Evolutionary conservation across 2,888 invertebrate species (phyloP), one percentile per base, ranked within the genome.

Genomic region (Catocala sponsa): DNA sequence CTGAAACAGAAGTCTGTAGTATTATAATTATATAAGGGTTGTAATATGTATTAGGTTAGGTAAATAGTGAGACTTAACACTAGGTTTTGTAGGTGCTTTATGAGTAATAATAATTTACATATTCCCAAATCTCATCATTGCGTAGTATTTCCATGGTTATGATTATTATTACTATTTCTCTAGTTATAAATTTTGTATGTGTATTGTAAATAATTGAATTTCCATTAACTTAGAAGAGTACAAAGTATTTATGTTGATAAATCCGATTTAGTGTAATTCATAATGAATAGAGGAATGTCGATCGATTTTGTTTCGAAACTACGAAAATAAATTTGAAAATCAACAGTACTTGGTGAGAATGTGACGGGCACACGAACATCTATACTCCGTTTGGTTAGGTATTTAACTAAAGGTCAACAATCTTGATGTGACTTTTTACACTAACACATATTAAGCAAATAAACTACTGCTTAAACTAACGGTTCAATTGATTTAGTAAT

Each of bases 141-240:
- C 80, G 74, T 82, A 79, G 71, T 75, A 76, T 76, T 73, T 78
- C 83, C 78, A 74, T 78, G 77, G 78, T 82, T 83, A 74, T 79
- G 76, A 79, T 79, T 76, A 79, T 78, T 76, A 72, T 66, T 71
- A 74, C 67, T 75, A 75, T 81, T 80, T 82, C 73, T 78, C 75
- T 85, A 85, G 78, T 72, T 72, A 76, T 81, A 81, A 79, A 74
- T 79, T 80, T 74, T 80, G 78, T 84, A 81, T 84, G 80, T 84
- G 81, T 86, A 86, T 85, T 91, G 89, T 91, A 90, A 87, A 90
- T 92, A 91, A 87, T 87, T 84, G 78, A 86, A 86, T 88, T 89
- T 92, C 87, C 89, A 89, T 88, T 90, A 87, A 86, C 86, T 88
- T 92, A 92, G 91, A 87, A 91, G 86, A 92, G 93, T 93, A 93